Conservation (phyloP, 2,888 invertebrate species). For the Mystacides longicornis region DNA sequence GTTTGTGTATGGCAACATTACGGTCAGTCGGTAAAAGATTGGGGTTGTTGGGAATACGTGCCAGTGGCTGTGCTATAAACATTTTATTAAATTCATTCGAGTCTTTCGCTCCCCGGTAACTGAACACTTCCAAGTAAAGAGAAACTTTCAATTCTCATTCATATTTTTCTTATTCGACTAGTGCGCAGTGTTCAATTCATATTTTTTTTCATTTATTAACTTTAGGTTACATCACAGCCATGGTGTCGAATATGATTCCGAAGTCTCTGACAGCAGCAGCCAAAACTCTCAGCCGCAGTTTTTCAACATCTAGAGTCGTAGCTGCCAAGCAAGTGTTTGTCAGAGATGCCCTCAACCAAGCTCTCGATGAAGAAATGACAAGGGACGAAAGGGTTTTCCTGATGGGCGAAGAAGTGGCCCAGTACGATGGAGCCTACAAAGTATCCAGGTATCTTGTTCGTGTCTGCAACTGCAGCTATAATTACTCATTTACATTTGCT, state of each 20-base stretch:
- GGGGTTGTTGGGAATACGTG: not conserved
- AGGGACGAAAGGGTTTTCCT: slow-evolving; percentile 86
- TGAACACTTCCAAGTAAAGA: not conserved
- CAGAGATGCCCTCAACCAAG: slow-evolving; percentile 92
- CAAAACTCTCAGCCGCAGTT: slow-evolving; percentile 33
- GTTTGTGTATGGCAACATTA: not conserved
- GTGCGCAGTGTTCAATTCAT: not conserved
- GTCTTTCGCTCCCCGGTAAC: not conserved
- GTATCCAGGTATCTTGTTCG: slow-evolving; percentile 66
- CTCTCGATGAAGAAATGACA: slow-evolving; percentile 95
- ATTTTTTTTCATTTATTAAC: slow-evolving; percentile 15
- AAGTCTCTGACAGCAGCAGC: slow-evolving; percentile 15
- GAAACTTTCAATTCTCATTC: not conserved
- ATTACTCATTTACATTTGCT: too few relatives aligned
- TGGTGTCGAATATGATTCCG: slow-evolving; percentile 23
- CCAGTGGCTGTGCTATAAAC: not conserved
- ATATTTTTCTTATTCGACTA: not conserved
- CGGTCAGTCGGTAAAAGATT: not conserved
- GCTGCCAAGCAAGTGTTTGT: slow-evolving; percentile 74
- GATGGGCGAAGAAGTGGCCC: slow-evolving; percentile 96
- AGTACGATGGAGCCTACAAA: slow-evolving; percentile 97
- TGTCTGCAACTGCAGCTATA: too few relatives aligned
- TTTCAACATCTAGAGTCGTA: slow-evolving; percentile 44
- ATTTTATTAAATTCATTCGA: not conserved
- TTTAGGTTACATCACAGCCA: slow-evolving; percentile 22